phyloP scores from a whole-genome alignment of 1,140 invertebrate genomes.

The Nasonia vitripennis region DNA sequence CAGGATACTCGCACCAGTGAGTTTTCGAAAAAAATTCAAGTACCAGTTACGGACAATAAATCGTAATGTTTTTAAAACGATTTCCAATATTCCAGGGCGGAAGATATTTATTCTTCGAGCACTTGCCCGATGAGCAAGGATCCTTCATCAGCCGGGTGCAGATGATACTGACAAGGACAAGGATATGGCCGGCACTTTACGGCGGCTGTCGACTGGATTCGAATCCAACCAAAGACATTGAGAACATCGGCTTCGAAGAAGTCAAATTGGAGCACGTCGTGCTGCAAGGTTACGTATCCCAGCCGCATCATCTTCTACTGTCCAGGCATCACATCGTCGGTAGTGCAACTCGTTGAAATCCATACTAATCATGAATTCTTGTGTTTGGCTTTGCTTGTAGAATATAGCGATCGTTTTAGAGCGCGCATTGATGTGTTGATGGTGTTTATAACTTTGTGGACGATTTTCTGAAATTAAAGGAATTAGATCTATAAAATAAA shows the following conservation, averaged over 20 bases:
- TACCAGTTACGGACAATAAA: background rate
- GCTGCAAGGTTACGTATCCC: conserved; percentile 64
- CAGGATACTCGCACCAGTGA: conserved; percentile 65
- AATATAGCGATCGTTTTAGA: no score
- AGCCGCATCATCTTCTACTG: conserved; percentile 62
- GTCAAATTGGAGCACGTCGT: conserved; percentile 58
- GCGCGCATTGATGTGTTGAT: no score
- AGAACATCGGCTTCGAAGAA: conserved; percentile 62
- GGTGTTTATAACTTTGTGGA: no score
- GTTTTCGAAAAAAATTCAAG: background rate
- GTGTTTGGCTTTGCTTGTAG: no score
- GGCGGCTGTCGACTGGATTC: conserved; percentile 65
- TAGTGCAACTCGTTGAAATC: conserved; percentile 61
- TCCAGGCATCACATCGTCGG: conserved; percentile 66
- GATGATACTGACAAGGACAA: conserved; percentile 61
- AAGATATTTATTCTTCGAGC: conserved; percentile 68
- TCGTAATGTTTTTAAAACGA: conserved; percentile 7
- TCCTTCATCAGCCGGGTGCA: conserved; percentile 62
- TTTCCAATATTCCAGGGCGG: conserved; percentile 58
- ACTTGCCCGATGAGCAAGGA: conserved; percentile 62
- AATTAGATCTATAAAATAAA: conserved; percentile 4
- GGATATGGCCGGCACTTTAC: conserved; percentile 67
- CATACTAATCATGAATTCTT: background rate
- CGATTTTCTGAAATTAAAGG: no score
- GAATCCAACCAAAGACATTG: conserved; percentile 61